Conservation (phyloP, 2,113 vertebrate genomes). For the Orycteropus afer region DNA sequence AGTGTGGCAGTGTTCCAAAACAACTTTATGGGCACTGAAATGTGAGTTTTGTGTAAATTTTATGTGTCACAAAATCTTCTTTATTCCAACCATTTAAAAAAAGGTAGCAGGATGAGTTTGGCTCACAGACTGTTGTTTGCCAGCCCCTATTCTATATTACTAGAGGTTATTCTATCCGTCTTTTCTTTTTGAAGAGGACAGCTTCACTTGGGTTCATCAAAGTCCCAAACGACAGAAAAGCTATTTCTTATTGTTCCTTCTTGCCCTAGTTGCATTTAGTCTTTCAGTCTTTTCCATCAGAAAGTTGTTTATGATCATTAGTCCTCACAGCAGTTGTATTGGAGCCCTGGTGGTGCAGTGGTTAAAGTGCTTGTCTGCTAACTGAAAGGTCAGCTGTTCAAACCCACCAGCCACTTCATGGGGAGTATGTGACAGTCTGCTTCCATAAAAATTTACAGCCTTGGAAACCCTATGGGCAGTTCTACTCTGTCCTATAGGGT, state of each 20-base stretch:
- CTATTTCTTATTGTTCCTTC: background rate
- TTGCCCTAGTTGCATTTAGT: too few species aligned
- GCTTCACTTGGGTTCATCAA: background rate
- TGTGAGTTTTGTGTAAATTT: conserved; percentile 22
- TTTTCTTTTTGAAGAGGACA: background rate
- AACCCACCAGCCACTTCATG: background rate
- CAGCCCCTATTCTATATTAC: background rate
- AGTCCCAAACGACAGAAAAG: background rate
- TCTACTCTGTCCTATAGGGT: background rate
- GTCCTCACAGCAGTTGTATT: background rate
- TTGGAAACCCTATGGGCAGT: background rate
- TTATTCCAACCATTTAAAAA: background rate
- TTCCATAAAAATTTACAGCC: background rate
- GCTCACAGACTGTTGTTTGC: background rate
- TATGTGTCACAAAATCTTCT: conserved; percentile 5
- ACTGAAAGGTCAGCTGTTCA: background rate
- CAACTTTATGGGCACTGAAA: background rate
- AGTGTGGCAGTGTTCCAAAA: background rate
- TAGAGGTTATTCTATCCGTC: background rate
- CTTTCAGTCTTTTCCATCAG: background rate
- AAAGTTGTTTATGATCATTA: background rate
- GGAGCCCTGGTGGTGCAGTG: background rate
- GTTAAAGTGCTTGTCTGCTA: background rate
- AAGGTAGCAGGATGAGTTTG: background rate
- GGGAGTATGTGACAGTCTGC: background rate